Evolutionary conservation across 2,797 vertebrate species (phyloP), one percentile per base, ranked within the genome.

Genomic region (Sebastes nivosus): DNA sequence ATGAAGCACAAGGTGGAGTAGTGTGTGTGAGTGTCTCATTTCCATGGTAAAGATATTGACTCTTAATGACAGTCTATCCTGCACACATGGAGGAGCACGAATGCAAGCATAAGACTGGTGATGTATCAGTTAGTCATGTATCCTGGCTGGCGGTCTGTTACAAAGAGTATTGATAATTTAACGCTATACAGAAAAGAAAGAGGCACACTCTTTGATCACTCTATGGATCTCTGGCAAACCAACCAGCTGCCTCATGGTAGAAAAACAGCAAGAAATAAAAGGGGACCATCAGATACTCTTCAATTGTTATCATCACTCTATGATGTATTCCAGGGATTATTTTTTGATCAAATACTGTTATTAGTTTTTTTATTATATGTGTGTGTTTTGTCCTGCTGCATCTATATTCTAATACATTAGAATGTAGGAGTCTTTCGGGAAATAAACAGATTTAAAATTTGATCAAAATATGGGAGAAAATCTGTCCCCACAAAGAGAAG

Each of bases 21-120:
- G 69, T 68, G 46, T 68, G 34, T 30, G 71, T 27, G 67, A 69
- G 65, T 75, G 79, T 73, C 72, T 82, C 42, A 79, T 89, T 86
- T 82, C 75, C 55, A 54, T 32, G 42, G 32, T 13, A 27, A 68
- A 38, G 80, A 54, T 61, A 83, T 61, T 27, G 46, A 88, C 58
- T 86, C 72, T 67, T 72, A 32, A 75, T 42, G 77, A 83, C 55
- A 84, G 71, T 79, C 58, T 57, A 72, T 75, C 66, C 29, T 55
- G 12, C 22, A 46, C 71, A 77, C 58, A 75, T 66, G 20, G 65
- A 77, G 8, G 27, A 75, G 38, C 29, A 70, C 46, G 67, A 77
- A 65, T 32, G 69, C 60, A 14, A 67, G 22, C 25, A 6, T 67
- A 30, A 77, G 30, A 63, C 30, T 60, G 54, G 34, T 61, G 74